Evolutionary conservation across 2,113 vertebrate genomes (phyloP).

Genomic region (Chamaetylas fuelleborni): DNA sequence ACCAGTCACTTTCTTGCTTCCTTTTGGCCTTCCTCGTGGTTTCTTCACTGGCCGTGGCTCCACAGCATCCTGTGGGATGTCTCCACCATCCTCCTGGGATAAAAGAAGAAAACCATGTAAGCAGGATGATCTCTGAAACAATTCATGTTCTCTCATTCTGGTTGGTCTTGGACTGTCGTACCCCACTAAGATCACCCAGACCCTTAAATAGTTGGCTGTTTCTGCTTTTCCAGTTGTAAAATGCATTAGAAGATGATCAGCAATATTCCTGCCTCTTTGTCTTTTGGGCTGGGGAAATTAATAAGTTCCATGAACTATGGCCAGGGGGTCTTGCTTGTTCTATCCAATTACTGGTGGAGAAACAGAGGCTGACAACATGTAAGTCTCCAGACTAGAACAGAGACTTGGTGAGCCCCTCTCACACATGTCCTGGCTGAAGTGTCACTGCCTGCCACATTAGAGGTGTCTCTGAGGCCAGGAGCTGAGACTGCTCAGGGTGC

Average conservation of each 20-base stretch:
- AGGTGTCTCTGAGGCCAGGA: not conserved
- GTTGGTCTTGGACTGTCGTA: not conserved
- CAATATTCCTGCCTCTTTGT: not conserved
- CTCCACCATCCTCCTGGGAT: not conserved
- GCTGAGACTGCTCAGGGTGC: not conserved
- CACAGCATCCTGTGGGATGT: not conserved
- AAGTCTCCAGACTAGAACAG: not conserved
- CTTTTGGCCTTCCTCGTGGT: conserved; percentile 66
- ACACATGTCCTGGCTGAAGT: not conserved
- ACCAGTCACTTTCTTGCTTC: conserved; percentile 45
- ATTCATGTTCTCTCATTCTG: not conserved
- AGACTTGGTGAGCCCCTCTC: not conserved
- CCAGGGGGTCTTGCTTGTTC: not conserved
- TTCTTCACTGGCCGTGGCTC: conserved; percentile 18
- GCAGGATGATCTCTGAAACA: not conserved
- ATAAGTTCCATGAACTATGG: not conserved
- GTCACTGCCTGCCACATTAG: not conserved
- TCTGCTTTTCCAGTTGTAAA: not conserved
- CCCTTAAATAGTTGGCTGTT: not conserved
- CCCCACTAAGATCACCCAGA: not conserved
- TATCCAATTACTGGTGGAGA: not conserved
- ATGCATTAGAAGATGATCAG: not conserved
- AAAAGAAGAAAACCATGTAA: not conserved
- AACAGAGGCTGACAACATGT: not conserved
- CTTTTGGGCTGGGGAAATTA: not conserved